Evolutionary conservation across 2,797 vertebrate species (phyloP), one percentile per base, ranked within the genome.

Genomic region (Babyrousa celebensis): DNA sequence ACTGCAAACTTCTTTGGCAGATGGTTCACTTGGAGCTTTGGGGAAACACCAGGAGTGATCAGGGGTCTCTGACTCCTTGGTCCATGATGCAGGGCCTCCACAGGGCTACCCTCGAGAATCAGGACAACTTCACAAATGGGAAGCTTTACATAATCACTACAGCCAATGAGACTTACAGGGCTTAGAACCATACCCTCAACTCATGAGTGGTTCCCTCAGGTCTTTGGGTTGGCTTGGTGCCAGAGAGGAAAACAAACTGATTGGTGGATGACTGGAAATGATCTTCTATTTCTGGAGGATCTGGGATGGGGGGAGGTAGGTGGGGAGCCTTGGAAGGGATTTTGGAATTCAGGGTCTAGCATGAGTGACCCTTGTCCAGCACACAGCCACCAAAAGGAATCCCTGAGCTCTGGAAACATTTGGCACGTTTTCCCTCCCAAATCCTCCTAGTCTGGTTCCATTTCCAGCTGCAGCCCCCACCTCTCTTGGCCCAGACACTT

Each of bases 371-470:
- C n/a, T 16, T 6, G 40, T 54, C 54, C 2, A 71, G 48, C 23
- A 25, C 11, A 8, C 0, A 27, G 80, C 25, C 71, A 21, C 67
- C 29, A 6, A 17, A 21, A 79, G 20, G 72, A 0, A 60, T 43
- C 23, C 21, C n/a, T 21, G n/a, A 54, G 70, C 36, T 67, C n/a
- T 48, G 10, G 65, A 60, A 36, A 36, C 36, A 36, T 36, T 36
- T 36, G 36, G 36, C 36, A 36, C 36, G 36, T 92, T 8, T 27
- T 32, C 6, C 16, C 7, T 65, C 58, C 4, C 9, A 29, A 48
- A 6, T 1, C 52, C 10, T 1, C 27, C 25, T 2, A 29, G 56
- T 54, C 27, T 23, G 11, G 18, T 32, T 16, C 3, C 1, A 12
- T 14, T 16, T 43, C 15, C 6, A 75, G 12, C 5, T 7, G 12